Conservation (phyloP, 2,797 vertebrate species). For the Pangasius krempfi region DNA sequence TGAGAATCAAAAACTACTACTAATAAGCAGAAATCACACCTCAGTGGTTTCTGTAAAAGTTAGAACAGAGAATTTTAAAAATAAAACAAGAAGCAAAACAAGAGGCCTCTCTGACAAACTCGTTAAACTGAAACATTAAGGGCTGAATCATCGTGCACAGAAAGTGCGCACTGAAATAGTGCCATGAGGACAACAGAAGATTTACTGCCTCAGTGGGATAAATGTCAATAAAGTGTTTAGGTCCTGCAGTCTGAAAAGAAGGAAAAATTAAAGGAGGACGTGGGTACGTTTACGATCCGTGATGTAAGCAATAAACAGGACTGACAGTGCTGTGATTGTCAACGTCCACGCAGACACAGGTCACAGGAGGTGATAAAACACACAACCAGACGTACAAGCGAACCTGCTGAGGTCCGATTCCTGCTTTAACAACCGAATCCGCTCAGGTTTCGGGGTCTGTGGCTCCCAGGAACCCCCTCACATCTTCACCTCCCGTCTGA, state of each 20-base stretch:
- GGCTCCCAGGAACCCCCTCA: constrained; percentile 38
- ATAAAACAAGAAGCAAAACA: neutral
- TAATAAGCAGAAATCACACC: neutral
- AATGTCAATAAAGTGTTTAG: neutral
- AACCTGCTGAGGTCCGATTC: constrained; percentile 19
- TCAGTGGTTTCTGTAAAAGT: neutral
- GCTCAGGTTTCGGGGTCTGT: constrained; percentile 46
- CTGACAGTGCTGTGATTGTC: neutral
- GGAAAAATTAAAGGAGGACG: neutral
- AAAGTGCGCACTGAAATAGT: neutral
- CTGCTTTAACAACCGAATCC: constrained; percentile 45
- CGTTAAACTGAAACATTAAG: neutral
- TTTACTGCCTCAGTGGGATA: neutral
- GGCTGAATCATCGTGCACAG: neutral
- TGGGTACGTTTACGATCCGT: too few relatives aligned
- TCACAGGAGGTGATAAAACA: constrained; percentile 4
- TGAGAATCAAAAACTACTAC: neutral
- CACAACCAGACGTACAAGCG: neutral
- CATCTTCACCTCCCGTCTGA: constrained; percentile 24
- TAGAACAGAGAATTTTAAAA: neutral
- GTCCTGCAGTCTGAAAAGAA: neutral
- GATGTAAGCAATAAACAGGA: too few relatives aligned
- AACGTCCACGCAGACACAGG: neutral
- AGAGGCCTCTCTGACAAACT: neutral
- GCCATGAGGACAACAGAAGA: neutral